Percentiles rank a stretch among this genome's conserved stretches.
Conservation (phyloP, 2,797 vertebrate species). For the Hoplostethus mediterraneus region DNA sequence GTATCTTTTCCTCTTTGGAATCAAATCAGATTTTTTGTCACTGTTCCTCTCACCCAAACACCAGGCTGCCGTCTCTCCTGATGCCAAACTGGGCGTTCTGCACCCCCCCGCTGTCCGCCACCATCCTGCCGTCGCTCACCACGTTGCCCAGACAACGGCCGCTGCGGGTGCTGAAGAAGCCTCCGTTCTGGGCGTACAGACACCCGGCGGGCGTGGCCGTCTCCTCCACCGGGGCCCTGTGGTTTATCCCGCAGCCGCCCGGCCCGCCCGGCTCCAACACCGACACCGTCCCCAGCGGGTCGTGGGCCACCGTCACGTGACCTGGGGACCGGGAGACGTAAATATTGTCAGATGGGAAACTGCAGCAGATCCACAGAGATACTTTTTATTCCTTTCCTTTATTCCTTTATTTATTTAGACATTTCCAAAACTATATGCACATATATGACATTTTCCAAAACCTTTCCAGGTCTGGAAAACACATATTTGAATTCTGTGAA, state of each 20-base stretch:
- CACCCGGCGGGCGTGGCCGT: constrained; percentile 84
- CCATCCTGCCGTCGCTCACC: constrained; percentile 87
- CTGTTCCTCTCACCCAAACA: constrained; percentile 90
- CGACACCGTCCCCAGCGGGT: constrained; percentile 88
- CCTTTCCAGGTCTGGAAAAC: too few relatives aligned
- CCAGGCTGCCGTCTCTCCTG: constrained; percentile 90
- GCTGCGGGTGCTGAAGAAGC: constrained; percentile 84
- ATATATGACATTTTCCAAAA: too few relatives aligned
- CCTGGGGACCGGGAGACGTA: constrained; percentile 51
- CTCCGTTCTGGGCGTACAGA: constrained; percentile 91
- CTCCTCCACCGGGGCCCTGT: constrained; percentile 81
- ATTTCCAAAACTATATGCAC: too few relatives aligned
- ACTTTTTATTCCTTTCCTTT: too few relatives aligned
- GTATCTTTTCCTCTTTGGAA: too few relatives aligned
- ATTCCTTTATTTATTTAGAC: too few relatives aligned
- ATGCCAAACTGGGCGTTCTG: constrained; percentile 98
- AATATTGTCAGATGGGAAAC: too few relatives aligned
- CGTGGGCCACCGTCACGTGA: constrained; percentile 87
- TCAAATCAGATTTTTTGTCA: too few relatives aligned
- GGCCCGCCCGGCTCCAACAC: constrained; percentile 89
- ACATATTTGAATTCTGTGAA: too few relatives aligned
- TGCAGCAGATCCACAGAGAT: too few relatives aligned
- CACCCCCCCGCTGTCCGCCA: constrained; percentile 86
- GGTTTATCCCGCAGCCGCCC: constrained; percentile 83
- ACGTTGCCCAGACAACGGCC: constrained; percentile 90